Evolutionary conservation across 2,797 vertebrate genomes (phyloP).

Genomic region (Cyprinella venusta): DNA sequence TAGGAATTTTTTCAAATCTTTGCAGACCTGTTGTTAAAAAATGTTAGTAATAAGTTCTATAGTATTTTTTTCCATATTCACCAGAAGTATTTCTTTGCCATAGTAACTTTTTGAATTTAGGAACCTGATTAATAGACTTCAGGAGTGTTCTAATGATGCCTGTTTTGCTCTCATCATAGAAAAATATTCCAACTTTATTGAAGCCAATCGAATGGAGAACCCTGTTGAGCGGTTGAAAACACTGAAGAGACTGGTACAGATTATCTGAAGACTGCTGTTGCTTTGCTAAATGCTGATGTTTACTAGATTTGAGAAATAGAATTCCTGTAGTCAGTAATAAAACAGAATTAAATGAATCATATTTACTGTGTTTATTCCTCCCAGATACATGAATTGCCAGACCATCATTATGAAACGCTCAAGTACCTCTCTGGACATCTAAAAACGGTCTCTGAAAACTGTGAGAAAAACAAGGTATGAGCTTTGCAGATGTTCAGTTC

Average conservation of each 20-base stretch:
- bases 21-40: not conserved
- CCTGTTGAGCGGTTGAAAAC: conserved; percentile 90
- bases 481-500: not conserved
- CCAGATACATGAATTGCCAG: conserved; percentile 91
- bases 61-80: not conserved
- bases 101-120: not conserved
- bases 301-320: not conserved
- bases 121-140: not conserved
- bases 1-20: not conserved
- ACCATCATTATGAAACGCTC: conserved; percentile 95
- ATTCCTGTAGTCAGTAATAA: not conserved
- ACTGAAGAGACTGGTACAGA: conserved; percentile 89
- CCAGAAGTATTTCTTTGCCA: not conserved
- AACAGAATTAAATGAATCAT: not conserved
- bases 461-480: conserved; percentile 96
- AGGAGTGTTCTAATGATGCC: conserved; percentile 2
- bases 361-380: conserved; percentile 33
- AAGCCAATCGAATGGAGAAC: conserved; percentile 94
- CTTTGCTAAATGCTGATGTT: not conserved
- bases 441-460: conserved; percentile 95
- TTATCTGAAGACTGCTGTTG: conserved; percentile 60
- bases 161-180: conserved; percentile 74
- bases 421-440: conserved; percentile 95
- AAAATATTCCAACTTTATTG: conserved; percentile 96
- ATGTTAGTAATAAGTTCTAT: not conserved